Conservation (phyloP, 2,113 vertebrate genomes). For the Solea senegalensis region DNA sequence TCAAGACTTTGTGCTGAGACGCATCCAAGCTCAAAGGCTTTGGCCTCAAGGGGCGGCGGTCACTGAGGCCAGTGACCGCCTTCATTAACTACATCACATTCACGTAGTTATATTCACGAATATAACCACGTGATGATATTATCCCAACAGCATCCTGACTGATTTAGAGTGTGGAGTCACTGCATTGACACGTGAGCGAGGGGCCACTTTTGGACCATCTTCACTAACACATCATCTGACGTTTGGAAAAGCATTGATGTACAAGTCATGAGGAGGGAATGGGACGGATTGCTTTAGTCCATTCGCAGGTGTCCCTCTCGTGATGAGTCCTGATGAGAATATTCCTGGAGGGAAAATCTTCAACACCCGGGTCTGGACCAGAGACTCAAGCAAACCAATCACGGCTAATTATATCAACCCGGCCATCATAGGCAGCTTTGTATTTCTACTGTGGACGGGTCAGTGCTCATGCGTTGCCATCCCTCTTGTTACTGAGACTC, state of each 20-base stretch:
- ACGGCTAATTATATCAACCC: conserved; percentile 52
- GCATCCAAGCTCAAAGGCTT: conserved; percentile 34
- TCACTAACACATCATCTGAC: neutral
- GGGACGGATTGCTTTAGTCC: conserved; percentile 16
- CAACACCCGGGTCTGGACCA: conserved; percentile 45
- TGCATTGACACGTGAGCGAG: neutral
- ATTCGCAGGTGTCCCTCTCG: conserved; percentile 31
- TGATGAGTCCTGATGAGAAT: conserved; percentile 30
- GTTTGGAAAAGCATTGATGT: neutral
- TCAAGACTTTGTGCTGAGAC: conserved; percentile 44
- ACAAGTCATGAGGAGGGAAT: conserved; percentile 4
- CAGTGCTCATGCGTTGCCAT: conserved; percentile 28
- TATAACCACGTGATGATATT: conserved; percentile 51
- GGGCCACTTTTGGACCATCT: conserved; percentile 12
- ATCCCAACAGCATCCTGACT: conserved; percentile 10
- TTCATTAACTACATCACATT: conserved; percentile 59
- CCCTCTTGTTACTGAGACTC: conserved; percentile 20
- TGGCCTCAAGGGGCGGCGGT: conserved; percentile 41
- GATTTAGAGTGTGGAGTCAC: neutral
- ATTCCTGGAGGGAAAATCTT: conserved; percentile 62
- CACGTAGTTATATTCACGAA: conserved; percentile 48
- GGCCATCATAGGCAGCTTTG: conserved; percentile 32
- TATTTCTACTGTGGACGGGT: conserved; percentile 50
- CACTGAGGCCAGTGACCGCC: conserved; percentile 50
- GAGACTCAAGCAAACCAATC: conserved; percentile 64